Conservation (phyloP, 1,140 invertebrate species). For the Caenorhabditis remanei region DNA sequence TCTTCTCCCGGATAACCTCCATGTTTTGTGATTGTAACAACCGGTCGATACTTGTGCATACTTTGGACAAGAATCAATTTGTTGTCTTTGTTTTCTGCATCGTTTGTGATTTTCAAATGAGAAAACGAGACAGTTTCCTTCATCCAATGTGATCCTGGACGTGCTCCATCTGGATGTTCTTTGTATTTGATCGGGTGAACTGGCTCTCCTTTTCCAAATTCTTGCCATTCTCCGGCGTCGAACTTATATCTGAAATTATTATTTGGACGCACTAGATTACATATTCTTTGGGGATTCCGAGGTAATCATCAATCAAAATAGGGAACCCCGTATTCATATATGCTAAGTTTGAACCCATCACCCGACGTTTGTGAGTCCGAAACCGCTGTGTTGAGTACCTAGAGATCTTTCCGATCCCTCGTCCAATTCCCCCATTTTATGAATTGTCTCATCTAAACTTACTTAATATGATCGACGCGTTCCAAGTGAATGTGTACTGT, state of each 20-base stretch:
- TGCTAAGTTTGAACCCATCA: too few species aligned
- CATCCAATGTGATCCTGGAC: conserved; percentile 34
- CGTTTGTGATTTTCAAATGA: conserved; percentile 34
- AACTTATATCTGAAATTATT: neutral
- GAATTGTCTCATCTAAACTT: neutral
- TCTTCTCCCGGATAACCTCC: neutral
- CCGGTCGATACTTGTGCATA: conserved; percentile 19
- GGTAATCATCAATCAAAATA: too few species aligned
- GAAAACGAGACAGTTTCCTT: neutral
- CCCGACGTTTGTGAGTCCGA: too few species aligned
- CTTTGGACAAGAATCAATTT: conserved; percentile 11
- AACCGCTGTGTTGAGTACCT: too few species aligned
- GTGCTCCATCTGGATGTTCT: conserved; percentile 15
- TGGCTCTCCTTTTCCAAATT: conserved; percentile 2
- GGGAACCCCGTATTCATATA: too few species aligned
- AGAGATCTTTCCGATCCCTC: too few species aligned
- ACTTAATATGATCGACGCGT: neutral
- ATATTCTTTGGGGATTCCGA: too few species aligned
- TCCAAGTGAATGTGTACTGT: neutral
- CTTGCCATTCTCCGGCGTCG: neutral
- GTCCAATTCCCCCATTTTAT: too few species aligned
- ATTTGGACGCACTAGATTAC: too few species aligned
- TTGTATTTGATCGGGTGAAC: neutral
- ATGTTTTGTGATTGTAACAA: neutral
- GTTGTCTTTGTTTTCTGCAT: neutral